phyloP scores from a whole-genome alignment of 2,888 invertebrate genomes.

The Alviniconcha strummeri region DNA sequence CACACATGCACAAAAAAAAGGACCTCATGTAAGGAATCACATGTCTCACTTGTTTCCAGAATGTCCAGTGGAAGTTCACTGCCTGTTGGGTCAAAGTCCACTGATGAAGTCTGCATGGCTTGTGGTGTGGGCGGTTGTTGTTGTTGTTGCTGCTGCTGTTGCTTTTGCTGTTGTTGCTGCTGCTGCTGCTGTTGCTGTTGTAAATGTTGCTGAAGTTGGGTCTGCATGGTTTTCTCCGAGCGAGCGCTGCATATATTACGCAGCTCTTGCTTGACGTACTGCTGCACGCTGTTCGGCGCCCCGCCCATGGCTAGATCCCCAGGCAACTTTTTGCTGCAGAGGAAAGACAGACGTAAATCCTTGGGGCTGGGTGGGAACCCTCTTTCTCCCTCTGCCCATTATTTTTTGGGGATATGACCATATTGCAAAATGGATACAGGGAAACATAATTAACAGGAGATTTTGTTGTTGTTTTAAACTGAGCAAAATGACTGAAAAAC shows the following conservation, averaged over 20 bases:
- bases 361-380: no score
- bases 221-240: constrained; percentile 76
- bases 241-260: constrained; percentile 91
- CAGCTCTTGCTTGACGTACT: constrained; percentile 93
- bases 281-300: constrained; percentile 77
- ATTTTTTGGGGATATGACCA: no score
- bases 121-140: constrained; percentile 76
- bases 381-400: no score
- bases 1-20: neutral
- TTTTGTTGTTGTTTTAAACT: no score
- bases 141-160: constrained; percentile 80
- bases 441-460: no score
- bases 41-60: constrained; percentile 62
- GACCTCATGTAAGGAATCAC: neutral
- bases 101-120: neutral
- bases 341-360: no score
- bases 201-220: constrained; percentile 67
- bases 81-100: constrained; percentile 46
- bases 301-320: constrained; percentile 47
- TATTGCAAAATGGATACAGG: no score
- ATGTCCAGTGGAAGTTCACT: constrained; percentile 65
- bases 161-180: constrained; percentile 41
- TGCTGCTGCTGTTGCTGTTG: constrained; percentile 52
- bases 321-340: constrained; percentile 52
- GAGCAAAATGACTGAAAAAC: no score